phyloP scores from a whole-genome alignment of 1,140 invertebrate species.

The Euwallacea fornicatus region DNA sequence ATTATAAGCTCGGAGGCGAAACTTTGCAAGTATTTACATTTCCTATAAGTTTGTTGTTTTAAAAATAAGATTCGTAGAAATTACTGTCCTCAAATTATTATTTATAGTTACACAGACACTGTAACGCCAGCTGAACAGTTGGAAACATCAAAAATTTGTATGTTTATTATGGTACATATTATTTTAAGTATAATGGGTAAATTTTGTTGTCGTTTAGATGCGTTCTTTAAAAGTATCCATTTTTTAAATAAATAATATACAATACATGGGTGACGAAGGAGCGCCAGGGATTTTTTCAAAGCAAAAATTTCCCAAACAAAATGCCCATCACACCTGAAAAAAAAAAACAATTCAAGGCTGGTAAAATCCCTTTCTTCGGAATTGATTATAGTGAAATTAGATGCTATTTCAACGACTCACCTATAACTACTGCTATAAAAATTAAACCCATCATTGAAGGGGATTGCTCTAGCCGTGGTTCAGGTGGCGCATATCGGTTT shows the following conservation, averaged over 20 bases:
- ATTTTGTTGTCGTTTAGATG: slow-evolving; percentile 36
- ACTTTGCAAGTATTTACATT: no score
- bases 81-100: neutral
- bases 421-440: slow-evolving; percentile 40
- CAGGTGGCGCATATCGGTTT: slow-evolving; percentile 47
- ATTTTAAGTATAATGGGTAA: slow-evolving; percentile 36
- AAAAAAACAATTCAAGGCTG: slow-evolving; percentile 11
- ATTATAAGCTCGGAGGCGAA: no score
- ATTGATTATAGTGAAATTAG: neutral
- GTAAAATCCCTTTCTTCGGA: no score
- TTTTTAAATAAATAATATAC: slow-evolving; percentile 49
- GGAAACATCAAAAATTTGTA: slow-evolving; percentile 22
- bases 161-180: slow-evolving; percentile 41
- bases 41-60: no score
- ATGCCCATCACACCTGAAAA: slow-evolving; percentile 45
- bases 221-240: slow-evolving; percentile 38
- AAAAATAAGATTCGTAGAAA: slow-evolving; percentile 25
- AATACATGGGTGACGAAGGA: slow-evolving; percentile 41
- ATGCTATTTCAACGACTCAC: slow-evolving; percentile 11
- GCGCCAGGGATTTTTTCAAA: slow-evolving; percentile 44
- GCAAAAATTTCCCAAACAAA: slow-evolving; percentile 50
- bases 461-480: slow-evolving; percentile 42
- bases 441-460: slow-evolving; percentile 39
- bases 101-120: no score
- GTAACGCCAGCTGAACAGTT: no score